Base-by-base conservation (phyloP, 2,113 vertebrate species). In the Oreochromis niloticus region DNA sequence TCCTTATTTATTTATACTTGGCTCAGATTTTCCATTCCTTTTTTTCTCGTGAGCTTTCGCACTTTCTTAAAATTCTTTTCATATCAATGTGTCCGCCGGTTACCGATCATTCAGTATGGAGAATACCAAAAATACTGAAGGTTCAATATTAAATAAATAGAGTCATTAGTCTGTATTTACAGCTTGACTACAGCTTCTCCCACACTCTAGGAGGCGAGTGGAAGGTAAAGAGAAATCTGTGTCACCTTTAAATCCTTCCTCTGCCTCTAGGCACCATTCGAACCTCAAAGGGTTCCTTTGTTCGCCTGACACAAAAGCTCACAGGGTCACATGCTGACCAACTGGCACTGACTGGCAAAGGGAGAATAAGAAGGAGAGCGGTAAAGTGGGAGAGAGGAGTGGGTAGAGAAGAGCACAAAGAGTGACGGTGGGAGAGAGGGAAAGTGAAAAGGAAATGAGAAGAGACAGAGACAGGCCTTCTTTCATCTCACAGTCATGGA, bases 281-380 rank as follows among this genome's bases (percentile, higher is more conserved):
- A 89, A 90, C 85, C 94, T 94, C 87, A 94, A 95, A 94, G 91
- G 80, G 87, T 90, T 87, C 73, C 91, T 93, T 96, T 95, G 95
- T 96, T 90, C 6, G n/a, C 57, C 46, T 56, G 82, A 91, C 87
- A 94, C 93, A 93, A 92, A 93, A 89, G 90, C 89, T 89, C 85
- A 80, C 85, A 13, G 66, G 82, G 87, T 95, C 92, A 90, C 92
- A 93, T 92, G 93, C 81, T 71, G 24, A 59, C 83, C 5, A 81
- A 80, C 87, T 89, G 90, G 88, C 87, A 91, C 56, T 54, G 68
- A n/a, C 66, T 88, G 93, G 92, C 54, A 85, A 85, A 83, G 34
- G 19, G 85, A 71, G 73, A 34, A 19, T 22, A 46, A 56, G 39
- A 52, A 78, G 71, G n/a, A 30, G 27, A 83, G 61, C 39, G 48